A percentile compares a stretch with the other conserved stretches of the same genome.
Evolutionary conservation across 2,888 invertebrate genomes (phyloP).

Genomic region (Orthonevra nobilis): DNA sequence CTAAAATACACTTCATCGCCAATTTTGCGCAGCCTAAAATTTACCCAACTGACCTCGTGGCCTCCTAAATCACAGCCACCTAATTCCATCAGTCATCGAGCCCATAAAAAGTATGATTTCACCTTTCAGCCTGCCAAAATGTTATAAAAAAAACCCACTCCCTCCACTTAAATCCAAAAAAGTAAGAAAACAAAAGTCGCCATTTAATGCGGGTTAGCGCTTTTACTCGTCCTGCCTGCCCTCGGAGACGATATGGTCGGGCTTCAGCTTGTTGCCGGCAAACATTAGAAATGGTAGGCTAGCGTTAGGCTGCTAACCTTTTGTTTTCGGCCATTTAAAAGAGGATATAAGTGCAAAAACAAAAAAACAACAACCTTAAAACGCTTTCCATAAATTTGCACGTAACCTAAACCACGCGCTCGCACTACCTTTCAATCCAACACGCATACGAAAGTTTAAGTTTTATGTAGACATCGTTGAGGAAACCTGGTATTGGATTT

Average conservation of each 20-base stretch:
- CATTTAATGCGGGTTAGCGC: conserved; percentile 49
- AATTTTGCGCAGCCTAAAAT: conserved; percentile 47
- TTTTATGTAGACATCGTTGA: no score
- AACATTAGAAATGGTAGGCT: no score
- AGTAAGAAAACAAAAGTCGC: conserved; percentile 16
- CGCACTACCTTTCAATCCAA: conserved; percentile 23
- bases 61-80: conserved; percentile 61
- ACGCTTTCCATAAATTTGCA: conserved; percentile 65
- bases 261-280: neutral
- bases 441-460: conserved; percentile 32
- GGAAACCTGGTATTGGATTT: conserved; percentile 60
- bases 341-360: conserved; percentile 59
- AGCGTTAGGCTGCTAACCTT: conserved; percentile 32
- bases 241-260: neutral
- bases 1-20: conserved; percentile 56
- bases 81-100: conserved; percentile 69
- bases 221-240: neutral
- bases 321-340: conserved; percentile 65
- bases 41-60: conserved; percentile 11
- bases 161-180: conserved; percentile 50
- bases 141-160: conserved; percentile 3
- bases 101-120: conserved; percentile 68
- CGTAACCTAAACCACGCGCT: conserved; percentile 34
- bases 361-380: no score
- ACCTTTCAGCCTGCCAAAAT: conserved; percentile 30